phyloP scores from a whole-genome alignment of 2,888 invertebrate genomes.

The Acheta domesticus region DNA sequence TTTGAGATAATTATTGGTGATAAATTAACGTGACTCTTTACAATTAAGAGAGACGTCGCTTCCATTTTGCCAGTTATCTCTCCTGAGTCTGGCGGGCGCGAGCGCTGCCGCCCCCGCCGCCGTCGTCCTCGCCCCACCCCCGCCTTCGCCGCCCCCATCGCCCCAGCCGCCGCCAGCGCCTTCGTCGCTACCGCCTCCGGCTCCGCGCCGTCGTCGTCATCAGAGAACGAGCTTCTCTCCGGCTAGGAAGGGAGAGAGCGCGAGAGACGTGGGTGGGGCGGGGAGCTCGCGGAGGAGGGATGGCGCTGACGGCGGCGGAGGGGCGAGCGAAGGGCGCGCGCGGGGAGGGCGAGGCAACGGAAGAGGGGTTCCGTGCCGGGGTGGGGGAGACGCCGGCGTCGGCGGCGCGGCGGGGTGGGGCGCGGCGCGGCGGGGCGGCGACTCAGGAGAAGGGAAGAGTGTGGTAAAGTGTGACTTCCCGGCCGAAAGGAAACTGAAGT shows the following conservation, averaged over 20 bases:
- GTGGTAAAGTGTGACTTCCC: conserved; percentile 31
- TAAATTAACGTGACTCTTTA: conserved; percentile 31
- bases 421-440: neutral
- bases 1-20: conserved; percentile 33
- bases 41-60: conserved; percentile 26
- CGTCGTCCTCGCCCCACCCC: no score
- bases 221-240: neutral
- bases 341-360: neutral
- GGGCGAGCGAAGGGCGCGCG: neutral
- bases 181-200: no score
- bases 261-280: neutral
- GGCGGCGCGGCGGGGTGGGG: neutral
- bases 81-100: neutral
- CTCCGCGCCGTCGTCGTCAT: no score
- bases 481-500: conserved; percentile 31
- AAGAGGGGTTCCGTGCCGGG: neutral
- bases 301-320: neutral
- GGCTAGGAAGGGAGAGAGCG: neutral
- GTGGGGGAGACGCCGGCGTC: neutral
- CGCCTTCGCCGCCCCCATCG: no score
- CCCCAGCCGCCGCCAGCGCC: no score
- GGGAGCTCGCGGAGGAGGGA: neutral
- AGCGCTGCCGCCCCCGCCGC: no score
- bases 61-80: conserved; percentile 18
- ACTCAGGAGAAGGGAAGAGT: conserved; percentile 11